Conservation (phyloP, 2,797 vertebrate genomes). For the Rhinichthys osculus region DNA sequence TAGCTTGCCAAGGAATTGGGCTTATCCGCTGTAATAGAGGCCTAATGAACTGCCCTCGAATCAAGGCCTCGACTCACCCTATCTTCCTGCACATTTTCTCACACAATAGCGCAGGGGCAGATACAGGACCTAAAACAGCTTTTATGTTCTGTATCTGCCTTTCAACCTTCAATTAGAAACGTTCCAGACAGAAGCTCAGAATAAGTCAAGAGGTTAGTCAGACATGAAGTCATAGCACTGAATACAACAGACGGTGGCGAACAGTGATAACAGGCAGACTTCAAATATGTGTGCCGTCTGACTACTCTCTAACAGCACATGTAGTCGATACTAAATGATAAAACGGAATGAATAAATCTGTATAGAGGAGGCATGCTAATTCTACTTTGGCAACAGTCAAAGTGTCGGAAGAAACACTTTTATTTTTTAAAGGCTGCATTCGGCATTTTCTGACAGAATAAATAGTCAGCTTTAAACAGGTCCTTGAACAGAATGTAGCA, state of each 20-base stretch:
- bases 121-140: conserved; percentile 36
- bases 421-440: neutral
- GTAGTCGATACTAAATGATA: neutral
- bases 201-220: conserved; percentile 49
- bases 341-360: neutral
- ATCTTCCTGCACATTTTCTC: conserved; percentile 55
- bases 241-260: neutral
- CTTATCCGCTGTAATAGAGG: conserved; percentile 64
- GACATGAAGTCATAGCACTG: conserved; percentile 29
- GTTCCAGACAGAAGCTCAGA: conserved; percentile 43
- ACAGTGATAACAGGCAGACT: conserved; percentile 7
- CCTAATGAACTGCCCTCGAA: conserved; percentile 62
- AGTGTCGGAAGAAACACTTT: neutral
- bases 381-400: neutral
- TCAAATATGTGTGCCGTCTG: neutral
- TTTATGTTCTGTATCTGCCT: conserved; percentile 51
- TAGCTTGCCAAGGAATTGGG: conserved; percentile 58
- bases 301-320: neutral
- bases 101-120: conserved; percentile 44
- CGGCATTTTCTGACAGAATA: neutral
- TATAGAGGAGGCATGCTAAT: neutral
- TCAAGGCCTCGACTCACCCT: conserved; percentile 46
- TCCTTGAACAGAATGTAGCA: neutral
- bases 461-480: neutral
- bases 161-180: conserved; percentile 51